These are phyloP conservation scores for Eilema griseolum DNA, from an alignment of 2,888 invertebrate genomes.

Conservation along the genomic window DNA sequence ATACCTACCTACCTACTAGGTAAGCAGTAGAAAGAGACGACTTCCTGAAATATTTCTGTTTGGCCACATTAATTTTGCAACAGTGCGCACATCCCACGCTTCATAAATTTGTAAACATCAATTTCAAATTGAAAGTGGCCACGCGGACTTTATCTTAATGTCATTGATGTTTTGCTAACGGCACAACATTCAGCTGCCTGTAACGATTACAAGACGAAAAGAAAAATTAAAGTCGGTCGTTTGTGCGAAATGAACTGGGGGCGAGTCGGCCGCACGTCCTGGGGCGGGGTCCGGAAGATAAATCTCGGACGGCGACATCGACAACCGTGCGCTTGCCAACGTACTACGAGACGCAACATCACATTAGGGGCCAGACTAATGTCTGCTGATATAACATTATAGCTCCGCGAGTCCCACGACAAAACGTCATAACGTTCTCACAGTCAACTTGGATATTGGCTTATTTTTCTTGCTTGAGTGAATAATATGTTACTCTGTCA, in stretches of 20 bases:
- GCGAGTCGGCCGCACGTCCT: constrained; percentile 41
- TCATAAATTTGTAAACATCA: constrained; percentile 55
- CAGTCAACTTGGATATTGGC: constrained; percentile 2
- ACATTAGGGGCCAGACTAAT: constrained; percentile 71
- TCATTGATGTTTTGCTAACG: constrained; percentile 28
- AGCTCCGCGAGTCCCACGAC: constrained; percentile 44
- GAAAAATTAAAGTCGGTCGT: constrained; percentile 66
- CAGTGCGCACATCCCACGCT: constrained; percentile 40
- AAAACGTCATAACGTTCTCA: constrained; percentile 36
- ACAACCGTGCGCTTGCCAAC: constrained; percentile 67
- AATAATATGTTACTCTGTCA: neutral
- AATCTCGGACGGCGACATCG: constrained; percentile 70
- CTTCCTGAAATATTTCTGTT: constrained; percentile 55
- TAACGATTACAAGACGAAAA: constrained; percentile 60
- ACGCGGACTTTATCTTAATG: constrained; percentile 37
- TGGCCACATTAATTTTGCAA: constrained; percentile 57
- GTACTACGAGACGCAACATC: constrained; percentile 63
- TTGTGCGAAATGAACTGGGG: constrained; percentile 63
- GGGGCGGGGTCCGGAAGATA: constrained; percentile 66
- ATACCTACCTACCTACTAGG: constrained; percentile 23
- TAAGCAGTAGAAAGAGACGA: constrained; percentile 44
- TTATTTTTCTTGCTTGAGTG: constrained; percentile 1
- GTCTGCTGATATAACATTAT: constrained; percentile 65
- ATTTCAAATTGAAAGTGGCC: constrained; percentile 47
- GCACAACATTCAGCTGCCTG: constrained; percentile 59